Conservation (phyloP, 2,797 vertebrate genomes). For the Chromobotia macracanthus region DNA sequence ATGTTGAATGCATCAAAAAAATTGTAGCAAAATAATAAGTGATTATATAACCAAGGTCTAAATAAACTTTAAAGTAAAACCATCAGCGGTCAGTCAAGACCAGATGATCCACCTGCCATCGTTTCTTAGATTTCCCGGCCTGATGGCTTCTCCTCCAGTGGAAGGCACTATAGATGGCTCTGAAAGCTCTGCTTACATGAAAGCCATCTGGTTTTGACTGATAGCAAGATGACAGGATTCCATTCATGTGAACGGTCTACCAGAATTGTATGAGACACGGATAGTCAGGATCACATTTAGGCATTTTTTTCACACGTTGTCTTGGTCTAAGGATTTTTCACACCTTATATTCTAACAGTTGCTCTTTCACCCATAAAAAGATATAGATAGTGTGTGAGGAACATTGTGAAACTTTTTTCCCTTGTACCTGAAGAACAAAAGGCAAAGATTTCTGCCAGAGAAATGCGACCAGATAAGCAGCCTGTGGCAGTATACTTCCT, state of each 20-base stretch:
- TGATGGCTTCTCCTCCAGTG: slow-evolving; percentile 73
- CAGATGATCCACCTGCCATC: slow-evolving; percentile 52
- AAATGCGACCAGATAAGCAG: slow-evolving; percentile 57
- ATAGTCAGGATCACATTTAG: slow-evolving; percentile 56
- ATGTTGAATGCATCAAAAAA: slow-evolving; percentile 37
- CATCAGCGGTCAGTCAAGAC: slow-evolving; percentile 71
- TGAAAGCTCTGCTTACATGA: slow-evolving; percentile 68
- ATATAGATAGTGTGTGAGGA: slow-evolving; percentile 46
- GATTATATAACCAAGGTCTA: slow-evolving; percentile 45
- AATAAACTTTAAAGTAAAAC: slow-evolving; percentile 55
- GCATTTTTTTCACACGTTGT: slow-evolving; percentile 50
- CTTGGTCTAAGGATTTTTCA: slow-evolving; percentile 40
- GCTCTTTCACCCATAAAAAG: slow-evolving; percentile 37
- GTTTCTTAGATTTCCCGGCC: slow-evolving; percentile 70
- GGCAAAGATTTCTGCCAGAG: slow-evolving; percentile 62
- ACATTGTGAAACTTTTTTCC: slow-evolving; percentile 43
- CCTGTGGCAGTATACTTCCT: slow-evolving; percentile 51
- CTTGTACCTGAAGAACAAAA: slow-evolving; percentile 69
- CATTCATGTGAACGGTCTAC: slow-evolving; percentile 49
- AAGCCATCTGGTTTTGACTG: slow-evolving; percentile 72
- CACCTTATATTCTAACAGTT: slow-evolving; percentile 44
- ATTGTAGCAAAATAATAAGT: slow-evolving; percentile 43
- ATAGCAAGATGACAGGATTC: slow-evolving; percentile 65
- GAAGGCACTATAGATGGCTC: slow-evolving; percentile 81
- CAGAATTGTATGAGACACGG: slow-evolving; percentile 57